phyloP scores from a whole-genome alignment of 2,888 invertebrate species.

The Mesorhabditis belari region DNA sequence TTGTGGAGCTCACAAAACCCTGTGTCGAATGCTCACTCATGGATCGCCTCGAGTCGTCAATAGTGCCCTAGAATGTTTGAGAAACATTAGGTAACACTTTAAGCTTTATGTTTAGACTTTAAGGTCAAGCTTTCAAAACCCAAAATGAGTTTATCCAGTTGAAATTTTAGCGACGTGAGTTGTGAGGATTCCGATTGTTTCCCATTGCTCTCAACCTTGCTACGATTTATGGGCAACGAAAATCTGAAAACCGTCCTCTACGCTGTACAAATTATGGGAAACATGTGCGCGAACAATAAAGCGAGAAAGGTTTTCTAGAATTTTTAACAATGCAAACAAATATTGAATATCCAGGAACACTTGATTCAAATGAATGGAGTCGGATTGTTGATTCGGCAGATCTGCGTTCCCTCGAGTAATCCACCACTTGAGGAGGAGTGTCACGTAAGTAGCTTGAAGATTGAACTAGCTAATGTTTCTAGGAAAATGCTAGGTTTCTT shows the following conservation, averaged over 20 bases:
- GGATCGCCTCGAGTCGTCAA: conserved; percentile 29
- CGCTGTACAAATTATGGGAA: conserved; percentile 34
- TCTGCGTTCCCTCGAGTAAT: conserved; percentile 15
- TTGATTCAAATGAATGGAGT: conserved; percentile 25
- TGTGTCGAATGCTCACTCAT: conserved; percentile 17
- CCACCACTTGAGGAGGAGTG: conserved; percentile 18
- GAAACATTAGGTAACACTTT: conserved; percentile 23
- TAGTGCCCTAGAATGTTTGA: conserved; percentile 28
- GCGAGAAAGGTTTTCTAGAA: conserved; percentile 24
- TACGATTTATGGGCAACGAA: neutral
- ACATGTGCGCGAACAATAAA: conserved; percentile 41
- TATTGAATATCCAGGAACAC: conserved; percentile 18
- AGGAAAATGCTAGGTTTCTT: too few relatives aligned
- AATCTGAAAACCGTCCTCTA: conserved; percentile 20
- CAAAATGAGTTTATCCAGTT: neutral
- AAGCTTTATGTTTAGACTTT: too few relatives aligned
- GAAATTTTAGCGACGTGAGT: conserved; percentile 12
- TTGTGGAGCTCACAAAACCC: conserved; percentile 14
- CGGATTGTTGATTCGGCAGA: conserved; percentile 19
- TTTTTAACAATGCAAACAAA: neutral
- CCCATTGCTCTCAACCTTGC: neutral
- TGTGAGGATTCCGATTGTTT: conserved; percentile 5
- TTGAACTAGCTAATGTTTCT: too few relatives aligned
- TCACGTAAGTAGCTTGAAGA: conserved; percentile 5
- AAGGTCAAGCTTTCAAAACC: too few relatives aligned